Conservation (phyloP, 2,888 invertebrate species). For the Xestia rhomboidea region DNA sequence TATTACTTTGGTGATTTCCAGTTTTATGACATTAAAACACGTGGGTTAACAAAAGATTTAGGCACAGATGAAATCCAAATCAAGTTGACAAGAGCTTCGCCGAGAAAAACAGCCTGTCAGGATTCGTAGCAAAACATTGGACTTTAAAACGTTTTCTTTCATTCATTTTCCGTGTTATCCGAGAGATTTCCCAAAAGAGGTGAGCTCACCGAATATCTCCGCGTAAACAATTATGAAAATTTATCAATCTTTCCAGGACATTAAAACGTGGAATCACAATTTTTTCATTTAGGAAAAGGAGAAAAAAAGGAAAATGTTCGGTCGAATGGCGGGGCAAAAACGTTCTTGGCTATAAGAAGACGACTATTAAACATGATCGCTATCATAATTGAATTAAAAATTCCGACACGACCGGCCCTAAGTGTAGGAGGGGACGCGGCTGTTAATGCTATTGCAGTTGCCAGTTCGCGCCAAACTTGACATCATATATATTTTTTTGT, state of each 20-base stretch:
- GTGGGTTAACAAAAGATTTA: neutral
- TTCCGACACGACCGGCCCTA: slow-evolving; percentile 87
- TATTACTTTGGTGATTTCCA: no score
- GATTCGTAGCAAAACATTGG: slow-evolving; percentile 2
- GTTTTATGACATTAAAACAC: neutral
- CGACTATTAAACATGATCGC: slow-evolving; percentile 90
- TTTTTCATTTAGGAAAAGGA: slow-evolving; percentile 63
- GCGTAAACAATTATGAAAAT: slow-evolving; percentile 78
- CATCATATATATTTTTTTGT: slow-evolving; percentile 49
- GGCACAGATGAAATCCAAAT: neutral
- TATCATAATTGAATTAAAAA: slow-evolving; percentile 91
- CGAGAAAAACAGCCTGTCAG: neutral
- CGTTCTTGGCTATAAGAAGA: slow-evolving; percentile 80
- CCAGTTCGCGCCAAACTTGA: slow-evolving; percentile 49
- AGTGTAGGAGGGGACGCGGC: slow-evolving; percentile 71
- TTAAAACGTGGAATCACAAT: slow-evolving; percentile 69
- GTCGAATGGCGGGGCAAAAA: slow-evolving; percentile 77
- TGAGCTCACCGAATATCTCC: slow-evolving; percentile 64
- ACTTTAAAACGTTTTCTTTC: slow-evolving; percentile 4
- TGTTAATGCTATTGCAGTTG: slow-evolving; percentile 69
- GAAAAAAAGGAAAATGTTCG: slow-evolving; percentile 61
- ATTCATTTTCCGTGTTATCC: slow-evolving; percentile 1
- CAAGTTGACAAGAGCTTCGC: neutral
- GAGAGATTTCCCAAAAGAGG: slow-evolving; percentile 41
- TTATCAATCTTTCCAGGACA: slow-evolving; percentile 80